Evolutionary conservation across 2,113 vertebrate genomes (phyloP), one percentile per base, ranked within the genome.

Genomic region (Sinocyclocheilus grahami): DNA sequence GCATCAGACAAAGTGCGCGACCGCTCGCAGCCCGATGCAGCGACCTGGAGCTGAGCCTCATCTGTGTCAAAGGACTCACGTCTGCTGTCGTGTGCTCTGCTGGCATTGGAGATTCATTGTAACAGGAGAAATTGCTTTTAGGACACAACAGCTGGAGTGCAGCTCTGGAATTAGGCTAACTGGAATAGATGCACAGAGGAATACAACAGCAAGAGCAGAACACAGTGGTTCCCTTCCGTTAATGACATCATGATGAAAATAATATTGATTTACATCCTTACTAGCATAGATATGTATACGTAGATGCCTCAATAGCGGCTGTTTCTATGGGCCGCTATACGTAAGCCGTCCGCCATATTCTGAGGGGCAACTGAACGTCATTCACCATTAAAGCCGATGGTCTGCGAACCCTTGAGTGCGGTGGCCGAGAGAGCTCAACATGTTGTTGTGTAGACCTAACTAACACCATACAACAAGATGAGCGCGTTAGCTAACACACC

Each of bases 41-140:
- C 24, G 65, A 74, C 83, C 63, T 77, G 67, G 53, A 74, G 82
- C 82, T 30, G 58, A 67, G 63, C 55, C 78, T 89, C 86, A 85
- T 82, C 83, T 78, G 78, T n/a, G 24, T 65, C 37, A 42, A 84
- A 86, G 81, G 85, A 80, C 86, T 78, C 51, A 39, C 48, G 75
- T 65, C 83, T 85, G 78, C 71, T 85, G 22, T 63, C 78, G 88
- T 88, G 81, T 86, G 76, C 82, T 80, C 76, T 60, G 53, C 63
- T 75, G 75, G 30, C 77, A 71, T 55, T 58, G 85, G 75, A 86
- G 75, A 86, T 89, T 86, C 77, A 77, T 89, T 89, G 86, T 77
- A 67, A 72, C 53, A 12, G 63, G 76, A 88, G 87, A 84, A 86
- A 88, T 88, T 88, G 82, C 69, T 84, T 81, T 86, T 78, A 77